Evolutionary conservation across 2,888 invertebrate species (phyloP).

Genomic region (Drosophila austrosaltans): DNA sequence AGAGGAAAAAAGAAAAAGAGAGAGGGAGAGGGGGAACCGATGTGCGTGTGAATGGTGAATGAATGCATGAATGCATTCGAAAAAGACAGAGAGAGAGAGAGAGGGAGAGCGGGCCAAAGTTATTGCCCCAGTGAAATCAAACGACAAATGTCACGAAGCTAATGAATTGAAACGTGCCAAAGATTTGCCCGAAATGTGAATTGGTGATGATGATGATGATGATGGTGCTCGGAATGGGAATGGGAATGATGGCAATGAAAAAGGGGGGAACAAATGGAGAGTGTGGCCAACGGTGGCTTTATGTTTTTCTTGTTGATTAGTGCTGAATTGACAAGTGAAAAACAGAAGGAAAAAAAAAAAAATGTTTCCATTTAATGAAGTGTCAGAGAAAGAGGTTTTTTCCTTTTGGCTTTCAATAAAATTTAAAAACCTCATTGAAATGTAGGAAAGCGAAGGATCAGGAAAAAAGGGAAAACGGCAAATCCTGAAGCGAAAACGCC

Average conservation of each 20-base stretch:
- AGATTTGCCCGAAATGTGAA: slow-evolving; percentile 60
- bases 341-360: slow-evolving; percentile 84
- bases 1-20: slow-evolving; percentile 14
- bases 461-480: slow-evolving; percentile 6
- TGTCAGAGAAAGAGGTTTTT: neutral
- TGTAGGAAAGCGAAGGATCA: slow-evolving; percentile 10
- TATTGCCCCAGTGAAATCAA: slow-evolving; percentile 73
- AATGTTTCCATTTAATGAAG: slow-evolving; percentile 1
- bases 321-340: slow-evolving; percentile 86
- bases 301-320: slow-evolving; percentile 51
- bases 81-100: slow-evolving; percentile 3
- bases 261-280: neutral
- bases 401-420: slow-evolving; percentile 43
- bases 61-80: slow-evolving; percentile 71
- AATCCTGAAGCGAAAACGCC: slow-evolving; percentile 24
- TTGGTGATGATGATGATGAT: slow-evolving; percentile 24
- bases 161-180: slow-evolving; percentile 78
- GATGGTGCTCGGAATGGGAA: slow-evolving; percentile 9
- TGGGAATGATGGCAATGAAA: slow-evolving; percentile 9
- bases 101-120: slow-evolving; percentile 38
- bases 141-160: slow-evolving; percentile 78
- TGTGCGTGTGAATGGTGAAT: slow-evolving; percentile 72
- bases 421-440: slow-evolving; percentile 68
- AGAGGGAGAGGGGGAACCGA: slow-evolving; percentile 18
- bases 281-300: slow-evolving; percentile 2